Base-by-base conservation (phyloP, 2,797 vertebrate species). In the Dipus sagitta region DNA sequence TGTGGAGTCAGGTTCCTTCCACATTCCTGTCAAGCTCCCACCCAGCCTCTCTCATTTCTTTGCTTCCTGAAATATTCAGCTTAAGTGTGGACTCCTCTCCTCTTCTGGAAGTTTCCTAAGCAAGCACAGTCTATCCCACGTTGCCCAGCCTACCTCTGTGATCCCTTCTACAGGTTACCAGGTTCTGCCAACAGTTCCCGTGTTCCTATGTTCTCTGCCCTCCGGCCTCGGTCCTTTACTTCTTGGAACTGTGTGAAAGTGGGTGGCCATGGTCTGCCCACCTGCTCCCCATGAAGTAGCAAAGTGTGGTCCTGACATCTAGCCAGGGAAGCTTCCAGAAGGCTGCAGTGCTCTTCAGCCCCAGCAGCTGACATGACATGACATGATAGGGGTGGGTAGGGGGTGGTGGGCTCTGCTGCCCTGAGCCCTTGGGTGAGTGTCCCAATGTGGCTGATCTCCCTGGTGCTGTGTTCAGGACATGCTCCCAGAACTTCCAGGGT, bases 71-170 rank as follows among this genome's bases (percentile, higher is more conserved):
- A 76, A 30, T 79, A n/a, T 17, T 70, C 68, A 74, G 60, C 65
- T 77, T 42, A 88, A n/a, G 26, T 42, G 26, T 70, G 47, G 20
- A 47, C 32, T 78, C 13, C 71, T 83, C 62, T n/a, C 52, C 52
- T 90, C 72, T 82, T 83, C 71, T 79, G 38, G 58, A 94, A 79
- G 38, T 78, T 65, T 90, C 74, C 38, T 68, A 84, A 86, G 76
- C 80, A 92, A 92, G 77, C 83, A 70, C 34, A 88, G 1, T 77
- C 54, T 20, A 5, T 38, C 78, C 68, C 80, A 54, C 34, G 64
- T 20, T 80, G 20, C 62, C 79, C 15, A 82, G 58, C 24, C 17
- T 72, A 21, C 65, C 6, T 64, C 64, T 78, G 32, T 71, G 65
- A 75, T 81, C 38, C 21, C 5, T 91, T 74, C 23, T 79, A 54